Evolutionary conservation across 2,888 invertebrate species (phyloP).

Genomic region (Chirona hameri): DNA sequence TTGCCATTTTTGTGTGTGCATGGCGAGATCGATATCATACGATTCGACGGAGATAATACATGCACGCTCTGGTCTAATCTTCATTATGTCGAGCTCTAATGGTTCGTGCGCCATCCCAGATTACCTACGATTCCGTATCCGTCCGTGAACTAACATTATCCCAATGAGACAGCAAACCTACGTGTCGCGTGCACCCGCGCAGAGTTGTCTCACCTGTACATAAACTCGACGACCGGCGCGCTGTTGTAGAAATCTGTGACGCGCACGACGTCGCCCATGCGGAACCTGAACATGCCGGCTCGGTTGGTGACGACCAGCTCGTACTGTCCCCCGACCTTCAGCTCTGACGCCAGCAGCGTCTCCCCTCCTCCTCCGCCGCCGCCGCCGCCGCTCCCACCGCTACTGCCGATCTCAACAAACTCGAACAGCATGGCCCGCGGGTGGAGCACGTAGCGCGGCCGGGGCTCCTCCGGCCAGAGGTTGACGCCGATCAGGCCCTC

Average conservation of each 20-base stretch:
- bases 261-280: conserved; percentile 46
- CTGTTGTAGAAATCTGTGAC: conserved; percentile 44
- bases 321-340: conserved; percentile 42
- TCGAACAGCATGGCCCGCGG: conserved; percentile 46
- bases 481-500: conserved; percentile 45
- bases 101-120: too few relatives aligned
- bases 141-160: too few relatives aligned
- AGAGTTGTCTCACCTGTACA: conserved; percentile 36
- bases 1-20: too few relatives aligned
- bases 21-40: too few relatives aligned
- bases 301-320: conserved; percentile 46
- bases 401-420: conserved; percentile 44
- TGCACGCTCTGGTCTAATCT: too few relatives aligned
- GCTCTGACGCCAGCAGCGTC: conserved; percentile 40
- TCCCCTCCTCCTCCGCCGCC: background rate
- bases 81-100: too few relatives aligned
- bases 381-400: background rate
- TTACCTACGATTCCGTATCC: too few relatives aligned
- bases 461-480: conserved; percentile 34
- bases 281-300: conserved; percentile 45
- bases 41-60: too few relatives aligned
- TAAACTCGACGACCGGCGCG: conserved; percentile 38
- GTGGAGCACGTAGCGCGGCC: conserved; percentile 43
- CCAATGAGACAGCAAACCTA: too few relatives aligned
- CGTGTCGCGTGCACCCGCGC: too few relatives aligned